Conservation (phyloP, 1,140 invertebrate species). For the Hyposmocoma kahamanoa region DNA sequence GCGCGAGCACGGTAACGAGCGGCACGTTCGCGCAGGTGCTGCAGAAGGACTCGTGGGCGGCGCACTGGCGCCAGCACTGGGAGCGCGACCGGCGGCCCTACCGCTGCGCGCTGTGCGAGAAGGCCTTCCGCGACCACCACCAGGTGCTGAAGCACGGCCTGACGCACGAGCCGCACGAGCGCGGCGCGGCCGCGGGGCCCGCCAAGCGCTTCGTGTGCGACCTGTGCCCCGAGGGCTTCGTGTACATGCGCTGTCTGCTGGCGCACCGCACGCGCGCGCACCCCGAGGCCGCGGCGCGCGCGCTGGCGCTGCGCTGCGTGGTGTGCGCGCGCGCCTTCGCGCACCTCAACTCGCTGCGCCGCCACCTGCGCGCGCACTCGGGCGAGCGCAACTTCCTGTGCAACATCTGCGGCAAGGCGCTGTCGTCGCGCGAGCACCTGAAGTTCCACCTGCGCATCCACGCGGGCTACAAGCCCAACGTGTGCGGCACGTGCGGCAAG, state of each 20-base stretch:
- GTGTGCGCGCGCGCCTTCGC: conserved; percentile 66
- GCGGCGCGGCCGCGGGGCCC: not conserved
- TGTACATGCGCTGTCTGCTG: conserved; percentile 59
- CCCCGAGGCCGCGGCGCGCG: conserved; percentile 45
- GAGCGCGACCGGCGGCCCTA: conserved; percentile 68
- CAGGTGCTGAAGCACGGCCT: conserved; percentile 58
- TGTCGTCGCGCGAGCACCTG: conserved; percentile 80
- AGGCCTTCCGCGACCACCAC: conserved; percentile 66
- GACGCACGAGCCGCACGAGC: conserved; percentile 30
- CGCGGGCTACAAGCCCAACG: conserved; percentile 82
- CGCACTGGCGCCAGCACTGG: conserved; percentile 52
- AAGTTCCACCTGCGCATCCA: conserved; percentile 83
- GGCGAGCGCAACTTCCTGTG: conserved; percentile 78
- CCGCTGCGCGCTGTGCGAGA: conserved; percentile 74
- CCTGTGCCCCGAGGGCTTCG: conserved; percentile 58
- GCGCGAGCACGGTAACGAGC: not conserved
- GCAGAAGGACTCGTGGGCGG: conserved; percentile 28
- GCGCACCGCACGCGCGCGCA: conserved; percentile 51
- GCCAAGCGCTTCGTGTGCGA: conserved; percentile 61
- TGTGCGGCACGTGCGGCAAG: conserved; percentile 78
- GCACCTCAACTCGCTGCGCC: conserved; percentile 73
- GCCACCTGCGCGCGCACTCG: conserved; percentile 76
- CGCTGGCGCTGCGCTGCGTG: conserved; percentile 58
- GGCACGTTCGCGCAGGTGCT: conserved; percentile 27
- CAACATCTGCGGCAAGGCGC: conserved; percentile 85